These are phyloP conservation scores for Encarsia formosa DNA, from an alignment of 2,888 invertebrate genomes.

Conservation along the genomic window DNA sequence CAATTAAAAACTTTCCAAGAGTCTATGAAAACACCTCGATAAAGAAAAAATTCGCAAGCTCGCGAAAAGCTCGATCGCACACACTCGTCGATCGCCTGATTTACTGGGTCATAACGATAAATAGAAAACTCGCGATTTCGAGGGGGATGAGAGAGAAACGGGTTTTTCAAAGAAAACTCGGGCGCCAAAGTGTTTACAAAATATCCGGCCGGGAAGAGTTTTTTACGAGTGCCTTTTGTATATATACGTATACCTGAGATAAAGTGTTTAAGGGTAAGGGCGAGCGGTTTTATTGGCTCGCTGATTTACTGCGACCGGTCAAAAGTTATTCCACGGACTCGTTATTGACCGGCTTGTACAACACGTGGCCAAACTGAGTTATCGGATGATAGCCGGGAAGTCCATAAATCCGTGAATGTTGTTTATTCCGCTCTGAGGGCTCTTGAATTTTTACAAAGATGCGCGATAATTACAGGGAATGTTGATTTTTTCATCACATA, in stretches of 20 bases:
- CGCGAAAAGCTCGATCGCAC: not conserved
- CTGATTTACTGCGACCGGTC: slow-evolving; percentile 31
- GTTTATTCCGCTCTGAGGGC: slow-evolving; percentile 9
- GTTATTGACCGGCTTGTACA: not conserved
- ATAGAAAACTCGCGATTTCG: slow-evolving; percentile 4
- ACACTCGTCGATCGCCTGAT: slow-evolving; percentile 6
- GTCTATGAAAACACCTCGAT: no score
- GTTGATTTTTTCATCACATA: slow-evolving; percentile 8
- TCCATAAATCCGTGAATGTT: slow-evolving; percentile 22
- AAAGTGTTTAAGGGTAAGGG: no score
- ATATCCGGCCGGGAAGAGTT: not conserved
- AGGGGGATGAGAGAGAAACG: no score
- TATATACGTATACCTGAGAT: slow-evolving; percentile 31
- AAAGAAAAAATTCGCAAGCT: no score
- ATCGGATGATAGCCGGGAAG: not conserved
- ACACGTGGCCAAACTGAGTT: slow-evolving; percentile 1
- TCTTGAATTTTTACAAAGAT: slow-evolving; percentile 4
- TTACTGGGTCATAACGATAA: slow-evolving; percentile 15
- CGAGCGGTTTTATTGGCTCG: slow-evolving; percentile 34
- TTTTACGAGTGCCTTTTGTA: not conserved
- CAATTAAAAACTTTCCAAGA: no score
- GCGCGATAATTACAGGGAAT: slow-evolving; percentile 14
- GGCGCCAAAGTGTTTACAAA: slow-evolving; percentile 13
- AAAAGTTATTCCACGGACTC: slow-evolving; percentile 1
- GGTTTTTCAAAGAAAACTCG: no score